Percentiles rank a stretch among this genome's conserved stretches.
Conservation (phyloP, 1,140 invertebrate species). For the Maconellicoccus hirsutus region DNA sequence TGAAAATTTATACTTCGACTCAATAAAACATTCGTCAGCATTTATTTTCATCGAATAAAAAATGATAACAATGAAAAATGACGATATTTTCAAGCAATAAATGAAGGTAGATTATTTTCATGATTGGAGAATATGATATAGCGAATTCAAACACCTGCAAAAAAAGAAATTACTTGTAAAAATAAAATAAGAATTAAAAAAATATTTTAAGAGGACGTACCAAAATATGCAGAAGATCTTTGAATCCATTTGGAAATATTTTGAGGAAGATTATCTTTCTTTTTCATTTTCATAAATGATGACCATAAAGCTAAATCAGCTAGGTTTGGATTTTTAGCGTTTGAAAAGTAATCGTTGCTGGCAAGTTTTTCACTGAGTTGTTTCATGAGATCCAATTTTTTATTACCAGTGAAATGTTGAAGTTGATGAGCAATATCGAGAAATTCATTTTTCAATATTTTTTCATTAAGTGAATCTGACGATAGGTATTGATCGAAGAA, state of each 20-base stretch:
- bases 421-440: neutral
- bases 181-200: too few species aligned
- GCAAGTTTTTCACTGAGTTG: neutral
- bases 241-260: neutral
- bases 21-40: too few species aligned
- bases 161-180: too few species aligned
- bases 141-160: neutral
- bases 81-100: too few species aligned
- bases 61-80: too few species aligned
- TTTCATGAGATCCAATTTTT: neutral
- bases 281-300: neutral
- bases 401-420: neutral
- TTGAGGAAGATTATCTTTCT: neutral
- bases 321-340: neutral
- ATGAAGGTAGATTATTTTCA: too few species aligned
- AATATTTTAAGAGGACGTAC: too few species aligned
- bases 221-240: neutral
- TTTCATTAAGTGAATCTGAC: constrained; percentile 33
- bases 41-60: too few species aligned
- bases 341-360: neutral
- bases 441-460: neutral
- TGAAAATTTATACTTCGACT: too few species aligned
- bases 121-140: too few species aligned
- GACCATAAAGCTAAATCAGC: neutral
- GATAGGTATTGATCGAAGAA: constrained; percentile 41